Evolutionary conservation across 1,140 invertebrate species (phyloP).

Genomic region (Heliconius congener): DNA sequence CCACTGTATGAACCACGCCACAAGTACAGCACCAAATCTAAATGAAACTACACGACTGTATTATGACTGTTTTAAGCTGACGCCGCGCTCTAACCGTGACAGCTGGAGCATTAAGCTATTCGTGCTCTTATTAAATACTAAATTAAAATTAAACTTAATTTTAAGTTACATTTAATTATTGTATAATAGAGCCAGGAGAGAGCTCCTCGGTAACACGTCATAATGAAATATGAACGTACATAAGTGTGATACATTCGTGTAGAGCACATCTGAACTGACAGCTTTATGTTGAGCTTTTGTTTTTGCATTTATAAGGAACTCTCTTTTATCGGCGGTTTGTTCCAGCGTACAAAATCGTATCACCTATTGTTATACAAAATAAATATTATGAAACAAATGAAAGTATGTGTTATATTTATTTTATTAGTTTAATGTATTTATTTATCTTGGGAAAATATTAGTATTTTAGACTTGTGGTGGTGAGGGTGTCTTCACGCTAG

Average conservation of each 20-base stretch:
- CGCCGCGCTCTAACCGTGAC: neutral
- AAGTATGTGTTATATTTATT: too few relatives aligned
- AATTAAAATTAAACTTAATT: constrained; percentile 1
- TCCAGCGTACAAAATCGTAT: too few relatives aligned
- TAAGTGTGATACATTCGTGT: neutral
- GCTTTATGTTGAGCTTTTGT: neutral
- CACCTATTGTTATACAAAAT: too few relatives aligned
- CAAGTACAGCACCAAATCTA: neutral
- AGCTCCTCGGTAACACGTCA: neutral
- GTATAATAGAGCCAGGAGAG: neutral
- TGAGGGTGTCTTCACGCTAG: too few relatives aligned
- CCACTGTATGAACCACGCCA: neutral
- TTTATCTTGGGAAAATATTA: too few relatives aligned
- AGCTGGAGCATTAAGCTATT: neutral
- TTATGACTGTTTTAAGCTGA: constrained; percentile 14
- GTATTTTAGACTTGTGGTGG: too few relatives aligned
- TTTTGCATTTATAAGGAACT: neutral
- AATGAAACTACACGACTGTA: constrained; percentile 12
- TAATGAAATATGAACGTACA: neutral
- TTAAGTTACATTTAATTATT: neutral
- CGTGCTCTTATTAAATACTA: neutral
- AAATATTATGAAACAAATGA: too few relatives aligned
- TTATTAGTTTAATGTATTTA: too few relatives aligned
- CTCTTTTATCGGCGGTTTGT: too few relatives aligned
- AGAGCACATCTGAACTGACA: neutral